Base-by-base conservation (phyloP, 1,140 invertebrate genomes). In the Drosophila subpulchrella region DNA sequence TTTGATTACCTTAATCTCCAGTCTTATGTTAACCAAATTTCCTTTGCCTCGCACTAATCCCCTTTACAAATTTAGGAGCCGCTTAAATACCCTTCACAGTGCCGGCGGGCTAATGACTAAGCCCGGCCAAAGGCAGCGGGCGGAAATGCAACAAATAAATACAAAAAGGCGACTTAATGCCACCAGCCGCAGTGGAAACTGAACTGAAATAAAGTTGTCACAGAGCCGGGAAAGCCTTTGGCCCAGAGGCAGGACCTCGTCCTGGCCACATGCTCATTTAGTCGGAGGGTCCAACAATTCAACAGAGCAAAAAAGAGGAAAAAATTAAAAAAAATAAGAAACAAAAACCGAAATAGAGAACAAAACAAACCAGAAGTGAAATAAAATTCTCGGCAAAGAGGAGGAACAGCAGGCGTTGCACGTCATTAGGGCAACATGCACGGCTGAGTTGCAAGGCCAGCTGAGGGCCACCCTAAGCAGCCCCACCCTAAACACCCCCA, bases 91-190 rank as follows among this genome's bases (percentile, higher is more conserved):
- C 61, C 73, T 67, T 76, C 72, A 59, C 58, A 46, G 54, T 62
- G 70, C 75, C 79, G 71, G 27, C 47, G 48, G 75, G 42, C 62
- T 88, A 88, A 88, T 88, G 79, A 78, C 83, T 76, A 66, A 86
- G 79, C 61, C 51, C 47, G 62, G 47, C 53, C 62, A 70, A 59
- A 77, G 65, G 61, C 74, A 55, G 48, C 48, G 61, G 67, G 63
- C 75, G 83, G 84, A 88, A 88, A 80, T 86, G 84, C 79, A 86
- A 82, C 66, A 83, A 88, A 82, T 88, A 86, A 88, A 88, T 76
- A 73, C 62, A 61, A 76, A 82, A 76, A 77, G 83, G 65, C 70
- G 61, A 78, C 65, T 68, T 79, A 82, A 82, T 86, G 79, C 71
- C 65, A 73, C 41, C 48, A 51, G 47, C 61, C 59, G 60, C 46